Conservation (phyloP, 2,797 vertebrate genomes). For the Discoglossus pictus region DNA sequence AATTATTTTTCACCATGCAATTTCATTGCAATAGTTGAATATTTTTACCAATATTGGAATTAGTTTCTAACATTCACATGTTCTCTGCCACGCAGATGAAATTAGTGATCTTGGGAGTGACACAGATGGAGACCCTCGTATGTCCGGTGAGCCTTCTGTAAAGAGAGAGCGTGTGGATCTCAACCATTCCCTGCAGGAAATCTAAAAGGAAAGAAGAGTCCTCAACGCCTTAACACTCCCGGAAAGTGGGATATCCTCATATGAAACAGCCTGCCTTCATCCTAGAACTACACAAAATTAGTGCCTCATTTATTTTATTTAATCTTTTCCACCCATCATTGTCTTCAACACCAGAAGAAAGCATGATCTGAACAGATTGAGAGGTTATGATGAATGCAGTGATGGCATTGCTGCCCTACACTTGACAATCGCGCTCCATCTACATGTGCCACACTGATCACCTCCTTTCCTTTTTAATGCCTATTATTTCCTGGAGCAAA, state of each 20-base stretch:
- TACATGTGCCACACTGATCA: conserved; percentile 16
- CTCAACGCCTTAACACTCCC: conserved; percentile 21
- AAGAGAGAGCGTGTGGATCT: conserved; percentile 90
- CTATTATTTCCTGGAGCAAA: too few relatives aligned
- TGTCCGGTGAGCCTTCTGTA: conserved; percentile 81
- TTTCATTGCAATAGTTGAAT: too few relatives aligned
- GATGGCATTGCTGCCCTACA: conserved; percentile 4
- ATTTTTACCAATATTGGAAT: too few relatives aligned
- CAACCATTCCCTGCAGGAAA: conserved; percentile 86
- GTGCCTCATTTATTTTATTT: too few relatives aligned
- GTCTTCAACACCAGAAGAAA: not conserved
- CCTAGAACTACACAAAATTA: conserved; percentile 16
- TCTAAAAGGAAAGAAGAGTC: conserved; percentile 63
- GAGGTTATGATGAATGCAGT: not conserved
- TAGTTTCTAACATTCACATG: too few relatives aligned
- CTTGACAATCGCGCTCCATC: conserved; percentile 27
- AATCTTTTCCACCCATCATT: too few relatives aligned
- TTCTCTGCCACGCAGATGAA: conserved; percentile 81
- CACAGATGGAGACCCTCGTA: conserved; percentile 64
- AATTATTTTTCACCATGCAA: not conserved
- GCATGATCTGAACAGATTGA: not conserved
- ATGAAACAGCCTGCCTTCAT: conserved; percentile 34
- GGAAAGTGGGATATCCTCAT: conserved; percentile 10
- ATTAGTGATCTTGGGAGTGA: conserved; percentile 78
- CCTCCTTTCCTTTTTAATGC: too few relatives aligned